Evolutionary conservation across 2,113 vertebrate species (phyloP), one percentile per base, ranked within the genome.

Genomic region (Sinocyclocheilus maitianheensis): DNA sequence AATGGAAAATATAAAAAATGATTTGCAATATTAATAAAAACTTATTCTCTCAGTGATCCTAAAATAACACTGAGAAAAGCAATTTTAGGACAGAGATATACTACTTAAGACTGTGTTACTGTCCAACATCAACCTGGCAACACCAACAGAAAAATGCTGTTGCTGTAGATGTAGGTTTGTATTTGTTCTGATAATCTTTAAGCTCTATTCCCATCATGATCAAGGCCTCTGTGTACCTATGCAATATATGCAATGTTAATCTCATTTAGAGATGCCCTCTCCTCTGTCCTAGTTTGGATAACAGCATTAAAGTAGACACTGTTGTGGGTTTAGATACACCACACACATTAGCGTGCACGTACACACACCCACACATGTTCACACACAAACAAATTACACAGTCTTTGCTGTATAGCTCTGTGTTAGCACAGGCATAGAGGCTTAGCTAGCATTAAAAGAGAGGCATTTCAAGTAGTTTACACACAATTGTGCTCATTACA

Each of bases 211-310:
- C 81, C 86, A 94, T 88, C 88, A 85, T 92, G 93, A 95, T 93
- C 91, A 89, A 92, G 90, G 88, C 84, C 92, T 93, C 92, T 91
- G 91, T 89, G 92, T 93, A 90, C 91, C 83, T 74, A 90, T 93
- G 75, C 92, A 89, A 91, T 55, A 78, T 4, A 83, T 85, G 40
- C 85, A 85, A 90, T 91, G 93, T 91, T 93, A 93, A 94, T 92
- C 87, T 92, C 90, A 90, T 93, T 95, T 96, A 95, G 95, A 95
- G 94, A 87, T 84, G 84, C 85, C 90, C 84, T 90, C 84, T 83
- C 69, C 83, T 16, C 85, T 88, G 88, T 77, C 87, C 90, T 46
- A 88, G 60, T 81, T 91, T 87, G 83, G 80, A 90, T 90, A 90
- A 88, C 87, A 76, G 58, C 88, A 87, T 78, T 81, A 85, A 87